Base-by-base conservation (phyloP, 2,888 invertebrate species). In the Dexiosoma caninum region DNA sequence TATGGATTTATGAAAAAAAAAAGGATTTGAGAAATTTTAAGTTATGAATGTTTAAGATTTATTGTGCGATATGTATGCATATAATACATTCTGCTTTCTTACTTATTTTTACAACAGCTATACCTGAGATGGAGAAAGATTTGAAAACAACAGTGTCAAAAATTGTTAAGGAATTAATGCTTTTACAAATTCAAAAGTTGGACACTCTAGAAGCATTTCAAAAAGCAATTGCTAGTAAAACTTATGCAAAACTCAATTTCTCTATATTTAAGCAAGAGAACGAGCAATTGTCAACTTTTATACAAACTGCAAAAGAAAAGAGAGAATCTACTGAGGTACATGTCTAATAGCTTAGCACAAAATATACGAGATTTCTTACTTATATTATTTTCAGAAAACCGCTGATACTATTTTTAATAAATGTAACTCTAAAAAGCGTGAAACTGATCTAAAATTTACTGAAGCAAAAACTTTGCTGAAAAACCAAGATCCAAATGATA, bases 381-480 rank as follows among this genome's bases (percentile, higher is more conserved):
- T 5, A 27, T 27, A 27, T 5, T 53, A 35, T 51, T 82, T 69
- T 66, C 60, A 91, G 91, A 85, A 85, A 21, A 90, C 90, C 0
- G 82, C 91, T 14, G 90, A 91, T 21, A 90, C 89, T 78, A 89
- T 92, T 30, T 87, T 89, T 8, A 85, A 83, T 16, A 84, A 85
- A 0, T 84, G 91, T 0, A 86, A 83, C 2, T 85, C 87, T 0
- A 86, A 88, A 0, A 91, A 90, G 81, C 85, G 84, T 1, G 90
- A 91, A 70, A 92, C 92, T 0, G 91, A 92, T 84, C 90, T 90
- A 82, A 91, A 92, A 53, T 87, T 93, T 2, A 71, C 86, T 0
- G 91, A 92, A 85, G 94, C 94, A 0, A 92, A 92, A 84, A 86
- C 88, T 1, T 86, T 90, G 1, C 93, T 93, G 3, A 90, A 92